A percentile compares a stretch with the other conserved stretches of the same genome.
Evolutionary conservation across 2,113 vertebrate genomes (phyloP).

Genomic region (Accipiter virgatus): DNA sequence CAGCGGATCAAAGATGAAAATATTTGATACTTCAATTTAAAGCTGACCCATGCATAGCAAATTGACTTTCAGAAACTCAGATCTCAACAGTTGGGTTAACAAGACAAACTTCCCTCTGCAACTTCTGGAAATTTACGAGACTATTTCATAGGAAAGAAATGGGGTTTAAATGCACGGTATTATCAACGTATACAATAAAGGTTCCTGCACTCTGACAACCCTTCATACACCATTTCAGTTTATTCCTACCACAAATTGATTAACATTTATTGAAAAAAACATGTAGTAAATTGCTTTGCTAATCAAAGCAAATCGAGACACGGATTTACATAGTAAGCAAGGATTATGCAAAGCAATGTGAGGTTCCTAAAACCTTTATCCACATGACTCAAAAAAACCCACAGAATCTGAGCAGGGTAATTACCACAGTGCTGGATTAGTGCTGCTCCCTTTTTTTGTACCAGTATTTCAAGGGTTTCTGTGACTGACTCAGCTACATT

Average conservation of each 20-base stretch:
- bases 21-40: neutral
- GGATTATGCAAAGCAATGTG: conserved; percentile 47
- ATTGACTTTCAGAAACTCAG: neutral
- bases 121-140: neutral
- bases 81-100: neutral
- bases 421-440: conserved; percentile 55
- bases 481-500: conserved; percentile 43
- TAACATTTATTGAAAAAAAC: conserved; percentile 25
- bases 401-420: conserved; percentile 56
- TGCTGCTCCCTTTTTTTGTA: conserved; percentile 16
- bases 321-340: conserved; percentile 9
- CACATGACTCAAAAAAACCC: neutral
- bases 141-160: neutral
- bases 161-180: neutral
- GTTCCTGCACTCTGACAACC: neutral
- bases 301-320: conserved; percentile 39
- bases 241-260: conserved; percentile 12
- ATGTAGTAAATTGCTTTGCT: conserved; percentile 33
- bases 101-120: neutral
- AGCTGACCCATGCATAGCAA: neutral
- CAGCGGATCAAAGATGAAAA: neutral
- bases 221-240: neutral
- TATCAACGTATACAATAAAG: neutral
- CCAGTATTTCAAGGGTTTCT: conserved; percentile 34
- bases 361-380: conserved; percentile 49